phyloP scores from a whole-genome alignment of 2,797 vertebrate genomes.

The Gymnodraco acuticeps region DNA sequence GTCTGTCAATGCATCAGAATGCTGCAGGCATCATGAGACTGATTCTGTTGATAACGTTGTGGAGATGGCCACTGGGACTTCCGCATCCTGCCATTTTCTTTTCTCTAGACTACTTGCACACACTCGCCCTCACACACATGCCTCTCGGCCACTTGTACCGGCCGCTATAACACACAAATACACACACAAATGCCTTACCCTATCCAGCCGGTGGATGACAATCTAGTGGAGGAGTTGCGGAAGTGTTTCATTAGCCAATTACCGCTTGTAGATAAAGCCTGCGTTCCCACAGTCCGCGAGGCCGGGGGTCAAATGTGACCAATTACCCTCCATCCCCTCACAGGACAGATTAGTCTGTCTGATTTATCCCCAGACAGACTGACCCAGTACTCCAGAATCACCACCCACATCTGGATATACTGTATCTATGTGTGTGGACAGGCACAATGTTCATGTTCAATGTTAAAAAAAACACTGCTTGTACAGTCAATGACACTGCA shows the following conservation, averaged over 20 bases:
- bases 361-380: slow-evolving; percentile 82
- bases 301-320: slow-evolving; percentile 84
- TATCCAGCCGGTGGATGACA: slow-evolving; percentile 72
- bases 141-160: slow-evolving; percentile 54
- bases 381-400: slow-evolving; percentile 72
- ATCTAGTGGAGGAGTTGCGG: slow-evolving; percentile 78
- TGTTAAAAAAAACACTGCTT: slow-evolving; percentile 17
- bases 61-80: slow-evolving; percentile 80
- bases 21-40: slow-evolving; percentile 64
- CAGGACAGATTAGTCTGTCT: slow-evolving; percentile 81
- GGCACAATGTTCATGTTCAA: not conserved
- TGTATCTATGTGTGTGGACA: slow-evolving; percentile 17
- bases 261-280: slow-evolving; percentile 83
- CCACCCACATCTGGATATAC: slow-evolving; percentile 67
- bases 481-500: not conserved
- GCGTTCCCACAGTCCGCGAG: slow-evolving; percentile 83
- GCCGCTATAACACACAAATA: slow-evolving; percentile 54
- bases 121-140: slow-evolving; percentile 42
- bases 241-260: slow-evolving; percentile 90
- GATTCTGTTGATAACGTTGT: slow-evolving; percentile 74
- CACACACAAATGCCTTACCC: slow-evolving; percentile 64
- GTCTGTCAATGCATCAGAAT: slow-evolving; percentile 67
- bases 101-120: slow-evolving; percentile 65
- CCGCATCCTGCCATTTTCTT: slow-evolving; percentile 85
- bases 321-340: slow-evolving; percentile 82